A percentile compares a stretch with the other conserved stretches of the same genome.
These are phyloP conservation scores for Hyaena hyaena DNA, from an alignment of 2,113 vertebrate species.

Conservation along the genomic window DNA sequence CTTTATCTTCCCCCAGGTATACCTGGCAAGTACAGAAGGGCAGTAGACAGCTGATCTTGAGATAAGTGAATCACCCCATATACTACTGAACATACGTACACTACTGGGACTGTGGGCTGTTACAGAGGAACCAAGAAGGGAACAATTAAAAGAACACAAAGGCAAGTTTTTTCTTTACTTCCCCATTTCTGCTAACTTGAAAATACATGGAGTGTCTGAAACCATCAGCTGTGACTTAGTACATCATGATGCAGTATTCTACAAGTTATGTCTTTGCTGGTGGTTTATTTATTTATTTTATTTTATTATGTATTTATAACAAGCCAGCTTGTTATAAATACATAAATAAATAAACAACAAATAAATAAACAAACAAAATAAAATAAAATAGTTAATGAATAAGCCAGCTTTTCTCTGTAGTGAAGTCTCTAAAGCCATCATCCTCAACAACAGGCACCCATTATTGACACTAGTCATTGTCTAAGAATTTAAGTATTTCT, in stretches of 20 bases:
- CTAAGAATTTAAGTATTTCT: neutral
- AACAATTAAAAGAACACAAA: neutral
- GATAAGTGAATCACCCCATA: neutral
- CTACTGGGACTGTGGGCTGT: neutral
- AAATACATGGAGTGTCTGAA: neutral
- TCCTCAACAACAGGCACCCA: neutral
- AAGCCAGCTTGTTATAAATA: neutral
- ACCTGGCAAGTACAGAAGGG: neutral
- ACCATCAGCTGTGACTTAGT: neutral
- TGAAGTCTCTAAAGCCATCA: neutral
- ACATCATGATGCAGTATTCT: neutral
- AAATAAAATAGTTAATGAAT: neutral
- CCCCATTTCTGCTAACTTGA: neutral
- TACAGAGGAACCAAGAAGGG: neutral
- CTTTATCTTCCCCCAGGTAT: rapidly evolving
- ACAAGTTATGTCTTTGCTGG: neutral
- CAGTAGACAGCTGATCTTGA: neutral
- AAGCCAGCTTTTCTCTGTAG: neutral
- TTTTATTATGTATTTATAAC: neutral
- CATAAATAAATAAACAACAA: neutral
- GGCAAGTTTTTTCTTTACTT: neutral
- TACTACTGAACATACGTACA: neutral
- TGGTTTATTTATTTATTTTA: too few relatives aligned
- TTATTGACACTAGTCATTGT: neutral
- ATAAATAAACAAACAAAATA: neutral